Conservation (phyloP, 2,888 invertebrate genomes). For the Brachyptera risi region DNA sequence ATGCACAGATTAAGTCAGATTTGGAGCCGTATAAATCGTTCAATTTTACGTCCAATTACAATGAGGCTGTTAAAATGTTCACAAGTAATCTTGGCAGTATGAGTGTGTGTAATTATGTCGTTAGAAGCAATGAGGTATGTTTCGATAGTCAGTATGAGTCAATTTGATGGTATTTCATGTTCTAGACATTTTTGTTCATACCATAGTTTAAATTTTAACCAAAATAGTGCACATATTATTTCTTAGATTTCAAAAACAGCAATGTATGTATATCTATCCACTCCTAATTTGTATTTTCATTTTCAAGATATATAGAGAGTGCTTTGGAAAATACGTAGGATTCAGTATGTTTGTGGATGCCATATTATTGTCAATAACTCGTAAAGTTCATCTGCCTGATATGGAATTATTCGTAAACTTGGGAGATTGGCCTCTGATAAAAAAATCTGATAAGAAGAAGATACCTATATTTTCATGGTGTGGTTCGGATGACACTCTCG, state of each 20-base stretch:
- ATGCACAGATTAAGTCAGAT: slow-evolving; percentile 69
- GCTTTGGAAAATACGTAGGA: slow-evolving; percentile 91
- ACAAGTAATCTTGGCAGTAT: slow-evolving; percentile 70
- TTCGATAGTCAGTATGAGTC: too few species aligned
- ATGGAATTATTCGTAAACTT: slow-evolving; percentile 87
- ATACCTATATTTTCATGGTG: slow-evolving; percentile 94
- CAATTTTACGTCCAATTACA: slow-evolving; percentile 63
- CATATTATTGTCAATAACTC: slow-evolving; percentile 71
- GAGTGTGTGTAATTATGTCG: slow-evolving; percentile 85
- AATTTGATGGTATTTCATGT: too few species aligned
- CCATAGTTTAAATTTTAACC: too few species aligned
- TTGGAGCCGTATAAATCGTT: slow-evolving; percentile 63
- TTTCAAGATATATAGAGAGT: slow-evolving; percentile 68
- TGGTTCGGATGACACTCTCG: slow-evolving; percentile 77
- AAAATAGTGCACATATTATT: too few species aligned
- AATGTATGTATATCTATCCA: neutral
- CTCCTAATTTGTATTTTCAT: slow-evolving; percentile 14
- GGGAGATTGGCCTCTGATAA: slow-evolving; percentile 90
- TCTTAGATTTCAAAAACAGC: too few species aligned
- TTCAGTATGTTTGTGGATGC: slow-evolving; percentile 95
- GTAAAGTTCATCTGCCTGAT: slow-evolving; percentile 80
- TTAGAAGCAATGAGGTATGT: slow-evolving; percentile 69
- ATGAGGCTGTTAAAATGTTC: slow-evolving; percentile 63
- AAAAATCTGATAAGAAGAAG: slow-evolving; percentile 50
- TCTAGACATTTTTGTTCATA: too few species aligned